Evolutionary conservation across 2,797 vertebrate species (phyloP).

Genomic region (Yasuhikotakia modesta): DNA sequence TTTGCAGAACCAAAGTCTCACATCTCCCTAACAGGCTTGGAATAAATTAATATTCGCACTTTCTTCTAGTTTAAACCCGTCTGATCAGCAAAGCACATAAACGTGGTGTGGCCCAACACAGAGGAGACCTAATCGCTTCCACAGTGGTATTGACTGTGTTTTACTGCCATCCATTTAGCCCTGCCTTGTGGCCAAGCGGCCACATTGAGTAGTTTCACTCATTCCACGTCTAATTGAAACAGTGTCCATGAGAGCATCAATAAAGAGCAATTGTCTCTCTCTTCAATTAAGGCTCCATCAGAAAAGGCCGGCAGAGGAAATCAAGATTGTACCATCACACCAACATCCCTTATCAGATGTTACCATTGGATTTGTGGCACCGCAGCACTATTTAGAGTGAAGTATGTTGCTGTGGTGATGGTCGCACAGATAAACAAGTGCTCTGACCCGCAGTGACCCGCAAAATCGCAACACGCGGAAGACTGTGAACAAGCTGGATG

Average conservation of each 20-base stretch:
- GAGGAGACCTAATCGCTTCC: slow-evolving; percentile 33
- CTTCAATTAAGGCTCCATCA: slow-evolving; percentile 8
- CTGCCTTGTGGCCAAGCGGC: slow-evolving; percentile 56
- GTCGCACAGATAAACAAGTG: neutral
- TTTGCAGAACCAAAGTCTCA: neutral
- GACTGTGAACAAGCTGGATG: slow-evolving; percentile 31
- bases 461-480: slow-evolving; percentile 48
- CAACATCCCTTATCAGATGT: neutral
- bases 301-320: neutral
- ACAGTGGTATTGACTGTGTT: slow-evolving; percentile 73
- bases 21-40: neutral
- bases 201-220: slow-evolving; percentile 18
- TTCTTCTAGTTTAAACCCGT: neutral
- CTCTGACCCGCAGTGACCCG: slow-evolving; percentile 49
- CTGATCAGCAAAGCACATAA: neutral
- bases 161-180: slow-evolving; percentile 52
- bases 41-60: neutral
- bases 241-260: slow-evolving; percentile 20
- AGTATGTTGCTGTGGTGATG: neutral
- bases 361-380: neutral
- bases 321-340: neutral
- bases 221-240: slow-evolving; percentile 47
- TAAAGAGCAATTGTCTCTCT: slow-evolving; percentile 9
- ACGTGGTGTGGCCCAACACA: slow-evolving; percentile 8
- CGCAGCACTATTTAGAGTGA: neutral